Evolutionary conservation across 1,140 invertebrate species (phyloP).

Genomic region (Drosophila hydei): DNA sequence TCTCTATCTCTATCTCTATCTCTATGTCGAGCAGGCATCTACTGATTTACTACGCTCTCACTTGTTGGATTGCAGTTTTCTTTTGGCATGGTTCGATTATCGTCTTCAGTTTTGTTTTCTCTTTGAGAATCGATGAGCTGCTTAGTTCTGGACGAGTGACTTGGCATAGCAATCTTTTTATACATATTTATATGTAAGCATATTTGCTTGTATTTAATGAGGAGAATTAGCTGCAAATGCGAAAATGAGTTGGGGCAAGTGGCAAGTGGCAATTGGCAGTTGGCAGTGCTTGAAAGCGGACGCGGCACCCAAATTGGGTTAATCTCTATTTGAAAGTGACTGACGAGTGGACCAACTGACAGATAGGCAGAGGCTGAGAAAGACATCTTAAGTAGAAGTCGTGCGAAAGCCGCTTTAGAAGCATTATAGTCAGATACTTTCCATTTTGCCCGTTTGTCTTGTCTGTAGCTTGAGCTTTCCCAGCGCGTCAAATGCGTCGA

Average conservation of each 20-base stretch:
- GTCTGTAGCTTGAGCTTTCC: constrained; percentile 4
- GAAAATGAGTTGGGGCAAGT: constrained; percentile 26
- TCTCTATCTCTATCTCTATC: too few relatives aligned
- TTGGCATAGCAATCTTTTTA: constrained; percentile 4
- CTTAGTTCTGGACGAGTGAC: constrained; percentile 47
- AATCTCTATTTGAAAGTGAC: constrained; percentile 78
- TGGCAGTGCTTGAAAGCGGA: constrained; percentile 47
- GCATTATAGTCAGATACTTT: constrained; percentile 47
- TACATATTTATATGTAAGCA: neutral
- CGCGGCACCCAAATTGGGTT: constrained; percentile 66
- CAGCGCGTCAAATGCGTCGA: neutral
- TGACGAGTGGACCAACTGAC: neutral
- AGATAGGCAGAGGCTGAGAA: constrained; percentile 1
- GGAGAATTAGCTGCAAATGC: constrained; percentile 35
- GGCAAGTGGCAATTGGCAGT: constrained; percentile 10
- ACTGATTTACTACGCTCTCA: too few relatives aligned
- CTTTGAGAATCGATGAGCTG: constrained; percentile 12
- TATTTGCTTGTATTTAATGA: constrained; percentile 36
- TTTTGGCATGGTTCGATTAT: constrained; percentile 65
- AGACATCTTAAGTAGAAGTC: constrained; percentile 12
- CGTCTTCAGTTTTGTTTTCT: constrained; percentile 25
- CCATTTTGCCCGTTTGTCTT: constrained; percentile 41
- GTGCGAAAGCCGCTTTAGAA: constrained; percentile 51
- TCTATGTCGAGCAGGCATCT: too few relatives aligned
- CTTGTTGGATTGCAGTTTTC: constrained; percentile 46